Percentiles rank a stretch among this genome's conserved stretches.
These are phyloP conservation scores for Drosophila pandora DNA, from an alignment of 1,140 invertebrate species.

Conservation along the genomic window DNA sequence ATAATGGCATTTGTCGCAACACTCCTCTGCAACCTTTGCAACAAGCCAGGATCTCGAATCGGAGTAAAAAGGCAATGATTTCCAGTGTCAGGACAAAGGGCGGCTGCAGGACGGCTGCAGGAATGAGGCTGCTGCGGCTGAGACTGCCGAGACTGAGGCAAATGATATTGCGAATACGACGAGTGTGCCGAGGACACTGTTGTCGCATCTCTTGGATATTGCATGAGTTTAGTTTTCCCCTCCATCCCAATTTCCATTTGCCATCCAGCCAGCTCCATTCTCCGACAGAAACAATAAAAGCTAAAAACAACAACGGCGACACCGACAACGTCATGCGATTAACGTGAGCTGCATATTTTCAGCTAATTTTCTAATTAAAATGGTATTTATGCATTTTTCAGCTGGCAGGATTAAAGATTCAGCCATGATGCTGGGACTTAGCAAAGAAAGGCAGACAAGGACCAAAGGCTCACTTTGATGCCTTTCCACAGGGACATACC, in stretches of 20 bases:
- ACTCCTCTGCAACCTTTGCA: slow-evolving; percentile 27
- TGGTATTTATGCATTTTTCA: slow-evolving; percentile 82
- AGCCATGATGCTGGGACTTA: slow-evolving; percentile 9
- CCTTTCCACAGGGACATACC: neutral
- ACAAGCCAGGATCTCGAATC: slow-evolving; percentile 14
- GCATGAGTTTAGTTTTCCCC: slow-evolving; percentile 48
- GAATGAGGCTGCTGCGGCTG: slow-evolving; percentile 8
- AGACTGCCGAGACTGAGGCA: slow-evolving; percentile 6
- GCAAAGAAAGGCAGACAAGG: slow-evolving; percentile 1
- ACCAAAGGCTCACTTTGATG: neutral
- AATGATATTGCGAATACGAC: slow-evolving; percentile 26
- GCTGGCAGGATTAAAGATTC: slow-evolving; percentile 66
- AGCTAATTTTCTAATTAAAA: slow-evolving; percentile 84
- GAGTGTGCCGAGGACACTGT: slow-evolving; percentile 40
- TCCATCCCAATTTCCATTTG: slow-evolving; percentile 14
- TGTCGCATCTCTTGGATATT: slow-evolving; percentile 79
- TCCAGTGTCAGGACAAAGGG: slow-evolving; percentile 55
- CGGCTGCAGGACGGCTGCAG: neutral
- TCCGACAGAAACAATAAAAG: slow-evolving; percentile 23
- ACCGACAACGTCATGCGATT: slow-evolving; percentile 69
- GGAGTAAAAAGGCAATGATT: slow-evolving; percentile 65
- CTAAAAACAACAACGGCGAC: slow-evolving; percentile 29
- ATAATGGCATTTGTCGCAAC: slow-evolving; percentile 80
- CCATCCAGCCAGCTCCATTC: slow-evolving; percentile 10
- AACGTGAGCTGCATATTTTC: slow-evolving; percentile 83